Percentiles rank a stretch among this genome's conserved stretches.
Evolutionary conservation across 2,888 invertebrate genomes (phyloP).

Genomic region (Chrysotoxum bicinctum): DNA sequence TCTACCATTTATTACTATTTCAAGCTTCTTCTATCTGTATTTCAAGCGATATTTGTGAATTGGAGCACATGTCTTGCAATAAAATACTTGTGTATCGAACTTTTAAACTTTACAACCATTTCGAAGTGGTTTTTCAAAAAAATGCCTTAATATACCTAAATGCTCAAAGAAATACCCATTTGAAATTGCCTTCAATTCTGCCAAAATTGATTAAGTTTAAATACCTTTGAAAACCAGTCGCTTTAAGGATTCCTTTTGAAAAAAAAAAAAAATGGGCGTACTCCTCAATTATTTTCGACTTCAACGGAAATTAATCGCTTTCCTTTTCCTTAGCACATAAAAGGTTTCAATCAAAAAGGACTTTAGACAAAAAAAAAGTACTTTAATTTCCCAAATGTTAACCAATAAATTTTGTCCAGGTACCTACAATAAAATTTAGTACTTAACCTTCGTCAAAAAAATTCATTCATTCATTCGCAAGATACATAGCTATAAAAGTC

Average conservation of each 20-base stretch:
- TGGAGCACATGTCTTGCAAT: too few species aligned
- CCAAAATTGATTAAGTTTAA: too few species aligned
- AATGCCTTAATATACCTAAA: too few species aligned
- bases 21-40: too few species aligned
- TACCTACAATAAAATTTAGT: background rate
- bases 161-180: too few species aligned
- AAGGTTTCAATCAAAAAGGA: conserved; percentile 1
- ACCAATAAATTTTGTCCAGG: background rate
- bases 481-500: background rate
- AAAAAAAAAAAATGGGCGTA: background rate
- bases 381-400: background rate
- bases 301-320: background rate
- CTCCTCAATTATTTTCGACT: background rate
- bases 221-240: background rate
- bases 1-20: too few species aligned
- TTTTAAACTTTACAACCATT: too few species aligned
- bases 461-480: background rate
- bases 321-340: background rate
- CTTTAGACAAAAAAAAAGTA: background rate
- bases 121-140: too few species aligned
- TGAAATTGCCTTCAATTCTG: too few species aligned
- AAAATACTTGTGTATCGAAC: too few species aligned
- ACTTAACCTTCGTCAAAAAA: background rate
- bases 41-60: too few species aligned
- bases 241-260: background rate